A percentile compares a stretch with the other conserved stretches of the same genome.
Evolutionary conservation across 2,797 vertebrate species (phyloP).

Genomic region (Liparis tanakae): DNA sequence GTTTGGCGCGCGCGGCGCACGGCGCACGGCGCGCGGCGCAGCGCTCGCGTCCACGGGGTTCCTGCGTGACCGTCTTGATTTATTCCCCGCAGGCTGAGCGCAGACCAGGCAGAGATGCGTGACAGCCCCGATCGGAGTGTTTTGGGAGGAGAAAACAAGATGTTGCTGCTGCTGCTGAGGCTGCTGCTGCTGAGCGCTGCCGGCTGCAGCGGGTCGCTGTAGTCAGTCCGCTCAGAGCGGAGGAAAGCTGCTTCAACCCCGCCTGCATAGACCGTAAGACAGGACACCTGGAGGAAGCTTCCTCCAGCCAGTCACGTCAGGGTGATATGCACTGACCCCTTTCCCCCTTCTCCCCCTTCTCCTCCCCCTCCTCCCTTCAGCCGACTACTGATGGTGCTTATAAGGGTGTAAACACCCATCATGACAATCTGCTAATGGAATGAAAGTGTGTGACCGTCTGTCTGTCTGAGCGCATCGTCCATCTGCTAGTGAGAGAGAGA

Average conservation of each 20-base stretch:
- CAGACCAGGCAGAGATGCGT: constrained; percentile 59
- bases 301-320: constrained; percentile 36
- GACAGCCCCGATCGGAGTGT: constrained; percentile 57
- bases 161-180: constrained; percentile 13
- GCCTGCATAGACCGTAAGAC: constrained; percentile 65
- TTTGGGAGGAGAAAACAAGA: constrained; percentile 56
- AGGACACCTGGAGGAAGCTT: constrained; percentile 51
- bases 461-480: constrained; percentile 20
- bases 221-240: constrained; percentile 52
- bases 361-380: not conserved
- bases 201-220: constrained; percentile 69
- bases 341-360: too few relatives aligned
- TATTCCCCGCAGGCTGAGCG: constrained; percentile 59
- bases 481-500: not conserved
- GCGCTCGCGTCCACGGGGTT: constrained; percentile 8
- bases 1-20: constrained; percentile 15
- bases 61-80: constrained; percentile 43
- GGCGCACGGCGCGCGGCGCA: not conserved
- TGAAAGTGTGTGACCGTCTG: constrained; percentile 9
- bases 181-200: constrained; percentile 55
- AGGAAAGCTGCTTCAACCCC: constrained; percentile 54
- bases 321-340: constrained; percentile 4
- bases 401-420: constrained; percentile 20
- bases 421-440: constrained; percentile 12
- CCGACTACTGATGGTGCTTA: constrained; percentile 8